These are phyloP conservation scores for Perizoma affinitatum DNA, from an alignment of 2,888 invertebrate genomes.

Conservation along the genomic window DNA sequence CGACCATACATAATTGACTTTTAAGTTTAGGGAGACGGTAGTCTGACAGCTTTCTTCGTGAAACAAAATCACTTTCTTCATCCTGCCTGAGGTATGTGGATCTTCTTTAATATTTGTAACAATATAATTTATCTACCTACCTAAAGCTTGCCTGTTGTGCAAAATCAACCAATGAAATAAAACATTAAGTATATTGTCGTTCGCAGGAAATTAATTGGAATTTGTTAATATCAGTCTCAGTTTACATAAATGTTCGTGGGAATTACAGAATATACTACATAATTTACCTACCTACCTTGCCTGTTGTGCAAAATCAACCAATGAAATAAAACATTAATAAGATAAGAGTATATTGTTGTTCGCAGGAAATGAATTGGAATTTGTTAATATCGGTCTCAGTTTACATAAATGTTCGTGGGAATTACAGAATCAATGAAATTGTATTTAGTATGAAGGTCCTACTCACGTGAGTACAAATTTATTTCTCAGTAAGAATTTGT, in stretches of 20 bases:
- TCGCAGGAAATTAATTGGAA: slow-evolving; percentile 34
- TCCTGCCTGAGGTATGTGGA: too few species aligned
- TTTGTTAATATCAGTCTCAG: slow-evolving; percentile 35
- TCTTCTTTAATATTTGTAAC: too few species aligned
- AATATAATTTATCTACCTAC: too few species aligned
- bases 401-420: slow-evolving; percentile 38
- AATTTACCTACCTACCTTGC: too few species aligned
- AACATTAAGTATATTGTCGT: slow-evolving; percentile 14
- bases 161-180: slow-evolving; percentile 12
- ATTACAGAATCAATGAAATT: slow-evolving; percentile 22
- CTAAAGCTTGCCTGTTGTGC: neutral
- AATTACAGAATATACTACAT: too few species aligned
- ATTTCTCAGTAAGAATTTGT: too few species aligned
- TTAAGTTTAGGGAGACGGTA: too few species aligned
- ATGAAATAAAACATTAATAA: slow-evolving; percentile 17
- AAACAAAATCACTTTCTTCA: too few species aligned
- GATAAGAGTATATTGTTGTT: slow-evolving; percentile 13
- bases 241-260: slow-evolving; percentile 37
- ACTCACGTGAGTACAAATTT: too few species aligned
- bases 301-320: slow-evolving; percentile 2
- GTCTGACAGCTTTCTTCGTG: too few species aligned
- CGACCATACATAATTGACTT: too few species aligned
- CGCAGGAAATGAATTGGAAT: slow-evolving; percentile 33
- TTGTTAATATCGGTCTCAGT: slow-evolving; percentile 34
- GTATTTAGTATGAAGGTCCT: too few species aligned